Evolutionary conservation across 1,140 invertebrate species (phyloP).

Genomic region (Camponotus pennsylvanicus): DNA sequence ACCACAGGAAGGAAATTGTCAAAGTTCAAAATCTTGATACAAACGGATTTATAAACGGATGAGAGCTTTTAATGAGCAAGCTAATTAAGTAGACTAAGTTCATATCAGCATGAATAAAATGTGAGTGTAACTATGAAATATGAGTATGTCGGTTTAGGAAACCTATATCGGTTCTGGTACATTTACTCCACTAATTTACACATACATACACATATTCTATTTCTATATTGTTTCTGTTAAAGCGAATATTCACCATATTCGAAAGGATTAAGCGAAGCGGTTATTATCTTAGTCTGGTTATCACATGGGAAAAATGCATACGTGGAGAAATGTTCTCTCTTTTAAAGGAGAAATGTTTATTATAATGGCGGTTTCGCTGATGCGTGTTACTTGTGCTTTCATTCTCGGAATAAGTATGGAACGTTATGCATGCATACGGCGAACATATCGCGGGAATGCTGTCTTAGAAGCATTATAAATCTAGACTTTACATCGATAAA

Average conservation of each 20-base stretch:
- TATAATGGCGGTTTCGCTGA: constrained; percentile 14
- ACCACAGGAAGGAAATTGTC: no score
- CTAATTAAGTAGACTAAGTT: constrained; percentile 7
- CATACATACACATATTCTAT: neutral
- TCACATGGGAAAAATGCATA: neutral
- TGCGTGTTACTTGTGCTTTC: neutral
- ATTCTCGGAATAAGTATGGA: neutral
- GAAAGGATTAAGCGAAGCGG: neutral
- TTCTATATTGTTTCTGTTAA: neutral
- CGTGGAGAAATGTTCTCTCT: neutral
- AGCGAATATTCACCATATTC: neutral
- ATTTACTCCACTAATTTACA: neutral
- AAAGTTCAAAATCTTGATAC: no score
- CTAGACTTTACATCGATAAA: constrained; percentile 5
- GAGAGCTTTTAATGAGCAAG: neutral
- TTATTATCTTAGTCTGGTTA: neutral
- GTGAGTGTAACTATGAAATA: no score
- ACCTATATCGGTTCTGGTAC: no score
- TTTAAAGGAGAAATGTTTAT: neutral
- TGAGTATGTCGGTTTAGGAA: no score
- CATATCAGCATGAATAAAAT: no score
- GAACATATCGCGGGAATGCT: neutral
- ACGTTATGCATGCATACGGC: neutral
- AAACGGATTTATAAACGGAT: no score
- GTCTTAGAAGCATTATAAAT: constrained; percentile 39